Evolutionary conservation across 2,113 vertebrate species (phyloP), one percentile per base, ranked within the genome.

Genomic region (Galeopterus variegatus): DNA sequence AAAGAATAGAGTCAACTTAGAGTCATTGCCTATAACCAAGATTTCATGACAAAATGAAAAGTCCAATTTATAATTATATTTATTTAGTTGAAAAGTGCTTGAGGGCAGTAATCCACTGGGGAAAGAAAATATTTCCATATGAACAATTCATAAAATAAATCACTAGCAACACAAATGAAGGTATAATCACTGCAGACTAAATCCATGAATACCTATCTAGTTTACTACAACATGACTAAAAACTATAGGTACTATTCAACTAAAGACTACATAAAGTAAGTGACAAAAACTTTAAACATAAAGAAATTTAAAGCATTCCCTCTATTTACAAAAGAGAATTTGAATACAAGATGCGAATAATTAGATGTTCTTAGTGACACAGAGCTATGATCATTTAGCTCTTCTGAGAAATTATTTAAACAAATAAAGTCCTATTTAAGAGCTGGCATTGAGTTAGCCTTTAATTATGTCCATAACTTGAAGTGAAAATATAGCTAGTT

Each of bases 11-110:
- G 50, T 96, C 65, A 93, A 80, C 60, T 79, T 73, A 93, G n/a
- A 83, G 19, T 60, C n/a, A 8, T 91, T 82, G 2, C 10, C 21
- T 87, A 28, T 60, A 56, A 58, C 56, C 15, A 75, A 87, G 56
- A 69, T 19, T 91, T 94, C 36, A 26, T 72, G 79, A 77, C 17
- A 82, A 90, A 91, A 84, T 91, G 31, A 77, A 92, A 97, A 86
- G 67, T 17, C 41, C 9, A 84, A 28, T 86, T 89, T 83, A 17
- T 69, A 86, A 31, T 95, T 87, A n/a, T 18, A 62, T 73, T 73
- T 92, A 96, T 89, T 81, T 94, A 80, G 9, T 73, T 82, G 67
- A 87, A 93, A 70, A 75, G 36, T 89, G n/a, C n/a, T 56, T 67
- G 79, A 82, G 69, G 54, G 62, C 33, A 91, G 33, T 81, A 48